These are phyloP conservation scores for Montifringilla adamsi DNA, from an alignment of 2,113 vertebrate genomes.

Conservation along the genomic window DNA sequence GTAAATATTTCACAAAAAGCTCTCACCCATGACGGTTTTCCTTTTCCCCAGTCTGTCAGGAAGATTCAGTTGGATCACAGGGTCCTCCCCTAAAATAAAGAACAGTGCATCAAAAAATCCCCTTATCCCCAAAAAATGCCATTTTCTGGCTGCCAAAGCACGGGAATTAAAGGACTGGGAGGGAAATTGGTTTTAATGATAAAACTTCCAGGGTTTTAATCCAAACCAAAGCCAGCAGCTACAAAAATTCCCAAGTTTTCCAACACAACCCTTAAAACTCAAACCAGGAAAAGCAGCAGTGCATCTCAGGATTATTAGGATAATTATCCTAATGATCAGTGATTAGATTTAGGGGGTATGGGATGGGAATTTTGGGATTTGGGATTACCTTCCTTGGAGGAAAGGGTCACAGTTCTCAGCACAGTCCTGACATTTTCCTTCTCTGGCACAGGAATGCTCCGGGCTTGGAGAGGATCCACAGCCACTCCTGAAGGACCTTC, in stretches of 20 bases:
- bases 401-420: conserved; percentile 67
- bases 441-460: conserved; percentile 71
- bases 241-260: no score
- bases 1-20: background rate
- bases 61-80: conserved; percentile 70
- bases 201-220: background rate
- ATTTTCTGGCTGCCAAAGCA: background rate
- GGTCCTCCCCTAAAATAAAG: conserved; percentile 70
- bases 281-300: background rate
- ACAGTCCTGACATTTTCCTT: conserved; percentile 81
- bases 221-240: background rate
- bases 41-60: conserved; percentile 79
- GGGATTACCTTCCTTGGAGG: conserved; percentile 76
- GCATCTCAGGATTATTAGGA: no score
- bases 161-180: rapidly evolving
- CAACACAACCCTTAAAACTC: background rate
- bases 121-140: rapidly evolving
- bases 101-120: background rate
- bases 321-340: background rate
- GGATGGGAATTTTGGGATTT: background rate
- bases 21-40: conserved; percentile 50
- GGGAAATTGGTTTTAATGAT: background rate
- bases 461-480: conserved; percentile 46
- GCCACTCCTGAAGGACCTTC: conserved; percentile 66
- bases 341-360: background rate